Evolutionary conservation across 2,888 invertebrate genomes (phyloP).

Genomic region (Caenorhabditis sp.): DNA sequence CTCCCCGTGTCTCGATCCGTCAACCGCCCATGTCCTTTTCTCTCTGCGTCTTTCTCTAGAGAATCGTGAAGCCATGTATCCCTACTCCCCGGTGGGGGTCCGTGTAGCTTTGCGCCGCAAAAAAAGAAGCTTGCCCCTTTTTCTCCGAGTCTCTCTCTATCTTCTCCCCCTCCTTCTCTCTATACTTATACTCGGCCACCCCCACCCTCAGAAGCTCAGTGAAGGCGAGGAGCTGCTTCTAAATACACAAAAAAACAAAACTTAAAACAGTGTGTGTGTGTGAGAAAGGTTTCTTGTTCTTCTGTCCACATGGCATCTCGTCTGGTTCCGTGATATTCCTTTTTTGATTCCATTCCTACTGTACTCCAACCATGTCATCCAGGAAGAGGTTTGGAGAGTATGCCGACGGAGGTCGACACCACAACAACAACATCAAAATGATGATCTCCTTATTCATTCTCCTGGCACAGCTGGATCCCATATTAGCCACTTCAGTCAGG

Average conservation of each 20-base stretch:
- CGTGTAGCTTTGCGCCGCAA: constrained; percentile 26
- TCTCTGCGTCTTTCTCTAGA: constrained; percentile 28
- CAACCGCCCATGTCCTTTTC: constrained; percentile 40
- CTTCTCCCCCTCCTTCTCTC: constrained; percentile 35
- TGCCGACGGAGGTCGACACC: constrained; percentile 14
- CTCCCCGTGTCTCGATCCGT: constrained; percentile 36
- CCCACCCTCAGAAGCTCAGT: constrained; percentile 51
- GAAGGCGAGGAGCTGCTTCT: constrained; percentile 32
- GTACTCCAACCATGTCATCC: constrained; percentile 30
- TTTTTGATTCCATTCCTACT: not conserved
- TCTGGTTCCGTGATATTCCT: constrained; percentile 34
- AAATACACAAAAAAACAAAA: constrained; percentile 26
- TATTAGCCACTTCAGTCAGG: constrained; percentile 52
- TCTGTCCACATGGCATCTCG: constrained; percentile 17
- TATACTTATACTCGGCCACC: constrained; percentile 62
- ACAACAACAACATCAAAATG: constrained; percentile 26
- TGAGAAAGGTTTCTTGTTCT: not conserved
- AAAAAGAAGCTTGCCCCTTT: constrained; percentile 39
- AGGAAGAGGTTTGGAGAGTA: constrained; percentile 30
- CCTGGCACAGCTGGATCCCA: constrained; percentile 49
- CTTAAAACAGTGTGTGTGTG: constrained; percentile 26
- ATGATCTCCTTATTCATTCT: constrained; percentile 57
- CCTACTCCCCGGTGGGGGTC: constrained; percentile 29
- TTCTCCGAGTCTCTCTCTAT: constrained; percentile 35
- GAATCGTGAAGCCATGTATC: constrained; percentile 42